Evolutionary conservation across 2,113 vertebrate genomes (phyloP).

Genomic region (Phrynosoma blainvillii): DNA sequence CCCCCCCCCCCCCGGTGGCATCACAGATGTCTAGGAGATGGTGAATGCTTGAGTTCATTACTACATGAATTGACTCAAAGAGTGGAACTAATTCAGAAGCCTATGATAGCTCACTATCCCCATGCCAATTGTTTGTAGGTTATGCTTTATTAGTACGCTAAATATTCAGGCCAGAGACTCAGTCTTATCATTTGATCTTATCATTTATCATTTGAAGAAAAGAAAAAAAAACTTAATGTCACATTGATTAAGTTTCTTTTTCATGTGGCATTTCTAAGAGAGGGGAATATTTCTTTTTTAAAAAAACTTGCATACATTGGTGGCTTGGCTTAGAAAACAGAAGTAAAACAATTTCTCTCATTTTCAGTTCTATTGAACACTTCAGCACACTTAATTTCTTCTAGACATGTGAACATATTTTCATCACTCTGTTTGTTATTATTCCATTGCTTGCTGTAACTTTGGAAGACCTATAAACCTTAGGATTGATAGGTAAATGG

Average conservation of each 20-base stretch:
- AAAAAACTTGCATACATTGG: background rate
- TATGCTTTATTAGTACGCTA: conserved; percentile 22
- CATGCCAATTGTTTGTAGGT: conserved; percentile 13
- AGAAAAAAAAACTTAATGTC: background rate
- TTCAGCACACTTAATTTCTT: background rate
- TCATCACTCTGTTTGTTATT: too few species aligned
- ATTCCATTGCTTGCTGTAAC: too few species aligned
- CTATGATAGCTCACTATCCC: background rate
- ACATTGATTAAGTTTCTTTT: background rate
- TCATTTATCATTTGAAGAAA: background rate
- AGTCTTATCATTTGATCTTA: too few species aligned
- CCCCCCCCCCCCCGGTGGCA: background rate
- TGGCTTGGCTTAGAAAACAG: background rate
- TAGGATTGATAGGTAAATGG: too few species aligned
- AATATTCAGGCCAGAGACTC: conserved; percentile 10
- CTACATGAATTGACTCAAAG: background rate
- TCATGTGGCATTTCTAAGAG: too few species aligned
- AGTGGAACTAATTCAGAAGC: conserved; percentile 30
- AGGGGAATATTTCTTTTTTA: background rate
- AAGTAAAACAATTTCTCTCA: background rate
- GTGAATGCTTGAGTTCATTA: conserved; percentile 4
- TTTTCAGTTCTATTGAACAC: background rate
- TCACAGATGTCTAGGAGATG: conserved; percentile 1
- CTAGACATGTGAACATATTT: too few species aligned
- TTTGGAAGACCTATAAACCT: too few species aligned